Conservation (phyloP, 2,888 invertebrate species). For the Arrhopalites spinosus region DNA sequence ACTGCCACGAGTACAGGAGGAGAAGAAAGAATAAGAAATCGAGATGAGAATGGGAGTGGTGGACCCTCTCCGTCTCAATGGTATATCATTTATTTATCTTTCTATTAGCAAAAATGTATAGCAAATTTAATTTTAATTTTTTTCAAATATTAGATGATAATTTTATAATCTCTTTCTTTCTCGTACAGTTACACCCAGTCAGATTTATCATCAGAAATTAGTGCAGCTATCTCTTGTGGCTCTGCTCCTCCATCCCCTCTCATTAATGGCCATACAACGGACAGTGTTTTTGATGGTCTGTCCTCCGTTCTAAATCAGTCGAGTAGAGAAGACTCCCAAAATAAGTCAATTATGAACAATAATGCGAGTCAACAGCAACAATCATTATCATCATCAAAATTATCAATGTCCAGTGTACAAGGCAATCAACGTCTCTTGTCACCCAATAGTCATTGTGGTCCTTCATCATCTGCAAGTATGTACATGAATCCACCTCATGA, state of each 20-base stretch:
- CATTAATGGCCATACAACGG: conserved; percentile 41
- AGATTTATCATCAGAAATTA: conserved; percentile 76
- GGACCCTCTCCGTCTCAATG: conserved; percentile 59
- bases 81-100: no score
- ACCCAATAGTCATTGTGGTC: conserved; percentile 12
- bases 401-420: neutral
- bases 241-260: conserved; percentile 74
- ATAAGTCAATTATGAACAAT: conserved; percentile 1
- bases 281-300: conserved; percentile 31
- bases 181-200: conserved; percentile 69
- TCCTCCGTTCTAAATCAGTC: conserved; percentile 15
- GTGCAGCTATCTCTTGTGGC: conserved; percentile 74
- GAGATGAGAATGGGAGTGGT: conserved; percentile 57
- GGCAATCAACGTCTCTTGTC: conserved; percentile 26
- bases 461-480: conserved; percentile 11
- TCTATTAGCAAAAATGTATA: no score
- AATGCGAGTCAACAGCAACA: conserved; percentile 1
- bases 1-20: conserved; percentile 55
- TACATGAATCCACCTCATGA: conserved; percentile 34
- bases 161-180: no score
- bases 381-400: neutral
- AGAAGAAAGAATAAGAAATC: conserved; percentile 47
- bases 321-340: no score
- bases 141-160: no score
- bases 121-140: no score